Percentiles rank a stretch among this genome's conserved stretches.
Evolutionary conservation across 2,888 invertebrate species (phyloP).

Genomic region (Drosophila robusta): DNA sequence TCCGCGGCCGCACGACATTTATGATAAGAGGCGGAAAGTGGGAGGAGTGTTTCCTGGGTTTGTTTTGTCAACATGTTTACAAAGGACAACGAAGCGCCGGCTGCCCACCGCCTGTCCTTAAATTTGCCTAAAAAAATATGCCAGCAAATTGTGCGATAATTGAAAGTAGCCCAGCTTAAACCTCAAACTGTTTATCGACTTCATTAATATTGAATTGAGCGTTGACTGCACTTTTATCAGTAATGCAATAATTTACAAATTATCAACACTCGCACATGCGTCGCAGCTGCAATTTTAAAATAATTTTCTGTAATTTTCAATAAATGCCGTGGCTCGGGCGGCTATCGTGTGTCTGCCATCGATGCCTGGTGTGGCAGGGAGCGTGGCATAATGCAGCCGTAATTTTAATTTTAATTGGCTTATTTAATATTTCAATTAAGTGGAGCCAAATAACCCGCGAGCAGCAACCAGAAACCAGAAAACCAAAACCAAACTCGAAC

Average conservation of each 20-base stretch:
- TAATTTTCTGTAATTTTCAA: conserved; percentile 68
- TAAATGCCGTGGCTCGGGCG: conserved; percentile 45
- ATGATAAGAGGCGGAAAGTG: conserved; percentile 23
- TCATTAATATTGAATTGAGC: conserved; percentile 39
- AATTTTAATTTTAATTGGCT: conserved; percentile 81
- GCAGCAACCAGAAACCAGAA: conserved; percentile 33
- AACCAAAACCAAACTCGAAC: conserved; percentile 23
- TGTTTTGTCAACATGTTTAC: conserved; percentile 74
- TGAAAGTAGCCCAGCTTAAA: conserved; percentile 27
- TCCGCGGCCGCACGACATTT: conserved; percentile 52
- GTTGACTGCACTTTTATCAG: conserved; percentile 56
- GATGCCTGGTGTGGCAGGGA: neutral
- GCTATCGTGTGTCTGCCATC: conserved; percentile 73
- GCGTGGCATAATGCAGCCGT: conserved; percentile 61
- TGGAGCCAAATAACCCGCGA: conserved; percentile 20
- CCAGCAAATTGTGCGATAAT: conserved; percentile 34
- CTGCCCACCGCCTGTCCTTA: conserved; percentile 17
- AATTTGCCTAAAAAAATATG: conserved; percentile 38
- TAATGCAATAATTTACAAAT: conserved; percentile 73
- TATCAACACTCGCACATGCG: conserved; percentile 63
- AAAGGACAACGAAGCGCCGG: conserved; percentile 65
- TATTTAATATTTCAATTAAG: conserved; percentile 81
- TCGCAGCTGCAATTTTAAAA: conserved; percentile 28
- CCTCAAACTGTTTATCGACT: conserved; percentile 22
- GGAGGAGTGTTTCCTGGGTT: conserved; percentile 2